phyloP scores from a whole-genome alignment of 2,888 invertebrate species.

The Neoscelio sp. region DNA sequence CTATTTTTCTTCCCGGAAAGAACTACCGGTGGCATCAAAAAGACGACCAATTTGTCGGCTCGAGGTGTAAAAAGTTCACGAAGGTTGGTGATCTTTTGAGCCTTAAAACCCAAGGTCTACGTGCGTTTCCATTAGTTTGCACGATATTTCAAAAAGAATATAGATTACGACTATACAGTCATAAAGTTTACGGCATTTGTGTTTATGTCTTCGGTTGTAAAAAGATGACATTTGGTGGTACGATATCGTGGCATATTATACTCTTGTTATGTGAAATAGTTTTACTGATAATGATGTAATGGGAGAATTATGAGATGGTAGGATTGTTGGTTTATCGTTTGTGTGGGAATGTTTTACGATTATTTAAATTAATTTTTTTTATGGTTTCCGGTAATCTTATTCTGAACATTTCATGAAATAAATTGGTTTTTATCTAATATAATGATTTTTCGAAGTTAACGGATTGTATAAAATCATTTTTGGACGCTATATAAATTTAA shows the following conservation, averaged over 20 bases:
- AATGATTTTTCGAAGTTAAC: too few species aligned
- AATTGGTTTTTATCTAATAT: too few species aligned
- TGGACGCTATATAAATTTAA: too few species aligned
- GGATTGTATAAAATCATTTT: too few species aligned
- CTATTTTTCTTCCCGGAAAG: slow-evolving; percentile 30
- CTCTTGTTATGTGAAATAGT: slow-evolving; percentile 20
- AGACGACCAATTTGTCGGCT: too few species aligned
- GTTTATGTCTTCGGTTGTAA: slow-evolving; percentile 43
- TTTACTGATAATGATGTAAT: slow-evolving; percentile 40
- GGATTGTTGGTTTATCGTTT: too few species aligned
- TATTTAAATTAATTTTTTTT: slow-evolving; percentile 1
- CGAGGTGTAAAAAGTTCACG: slow-evolving; percentile 28
- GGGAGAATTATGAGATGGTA: too few species aligned
- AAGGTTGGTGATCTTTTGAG: not conserved
- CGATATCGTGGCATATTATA: slow-evolving; percentile 24
- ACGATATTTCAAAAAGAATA: slow-evolving; percentile 41
- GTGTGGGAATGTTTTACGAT: slow-evolving; percentile 26
- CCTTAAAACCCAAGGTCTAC: slow-evolving; percentile 22
- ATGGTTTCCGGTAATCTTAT: slow-evolving; percentile 24
- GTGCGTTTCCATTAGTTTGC: slow-evolving; percentile 46
- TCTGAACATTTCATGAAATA: too few species aligned
- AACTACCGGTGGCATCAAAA: slow-evolving; percentile 10
- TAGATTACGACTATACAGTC: slow-evolving; percentile 48
- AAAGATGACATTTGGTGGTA: slow-evolving; percentile 13
- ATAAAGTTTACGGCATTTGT: slow-evolving; percentile 51